Evolutionary conservation across 2,113 vertebrate species (phyloP).

Genomic region (Xenus cinereus): DNA sequence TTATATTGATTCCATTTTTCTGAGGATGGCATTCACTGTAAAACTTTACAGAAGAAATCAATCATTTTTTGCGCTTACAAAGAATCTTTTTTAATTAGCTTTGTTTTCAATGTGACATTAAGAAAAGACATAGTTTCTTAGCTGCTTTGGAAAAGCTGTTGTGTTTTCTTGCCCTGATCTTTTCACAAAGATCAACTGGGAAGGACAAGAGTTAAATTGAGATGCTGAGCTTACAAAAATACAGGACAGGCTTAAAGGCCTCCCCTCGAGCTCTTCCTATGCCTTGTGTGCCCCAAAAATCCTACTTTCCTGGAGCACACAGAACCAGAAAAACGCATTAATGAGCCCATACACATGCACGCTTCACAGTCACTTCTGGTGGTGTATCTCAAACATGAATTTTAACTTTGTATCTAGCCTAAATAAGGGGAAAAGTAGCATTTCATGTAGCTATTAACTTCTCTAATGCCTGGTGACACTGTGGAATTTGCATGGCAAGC

Average conservation of each 20-base stretch:
- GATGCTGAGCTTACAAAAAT: not conserved
- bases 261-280: not conserved
- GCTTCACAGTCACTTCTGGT: not conserved
- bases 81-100: not conserved
- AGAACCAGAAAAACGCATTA: not conserved
- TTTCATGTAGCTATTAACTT: not conserved
- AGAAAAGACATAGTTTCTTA: not conserved
- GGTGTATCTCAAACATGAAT: not conserved
- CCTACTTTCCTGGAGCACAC: not conserved
- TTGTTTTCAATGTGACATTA: not conserved
- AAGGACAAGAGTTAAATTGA: not conserved
- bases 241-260: not conserved
- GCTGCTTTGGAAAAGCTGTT: not conserved
- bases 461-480: not conserved
- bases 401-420: not conserved
- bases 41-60: not conserved
- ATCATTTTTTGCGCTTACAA: not conserved
- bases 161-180: not conserved
- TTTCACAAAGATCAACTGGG: not conserved
- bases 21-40: not conserved
- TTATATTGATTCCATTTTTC: conserved; percentile 33
- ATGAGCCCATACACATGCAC: not conserved
- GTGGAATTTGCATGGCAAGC: not conserved
- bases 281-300: not conserved
- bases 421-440: not conserved